phyloP scores from a whole-genome alignment of 2,888 invertebrate genomes.

The Ophion slaviceki region DNA sequence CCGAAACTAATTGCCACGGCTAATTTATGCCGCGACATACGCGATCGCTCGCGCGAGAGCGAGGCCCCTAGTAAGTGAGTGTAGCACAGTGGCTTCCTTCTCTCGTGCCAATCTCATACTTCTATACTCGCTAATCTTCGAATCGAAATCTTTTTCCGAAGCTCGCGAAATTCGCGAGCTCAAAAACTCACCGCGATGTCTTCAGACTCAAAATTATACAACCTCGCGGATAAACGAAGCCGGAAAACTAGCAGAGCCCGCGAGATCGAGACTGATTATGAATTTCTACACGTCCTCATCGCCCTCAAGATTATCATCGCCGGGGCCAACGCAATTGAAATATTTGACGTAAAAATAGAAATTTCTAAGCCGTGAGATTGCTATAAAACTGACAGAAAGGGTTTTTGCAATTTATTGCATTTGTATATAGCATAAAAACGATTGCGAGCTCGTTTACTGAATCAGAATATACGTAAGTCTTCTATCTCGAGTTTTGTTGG shows the following conservation, averaged over 20 bases:
- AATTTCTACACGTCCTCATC: slow-evolving; percentile 11
- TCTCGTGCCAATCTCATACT: slow-evolving; percentile 62
- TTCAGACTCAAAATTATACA: slow-evolving; percentile 51
- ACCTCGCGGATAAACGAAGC: slow-evolving; percentile 32
- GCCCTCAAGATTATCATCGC: slow-evolving; percentile 14
- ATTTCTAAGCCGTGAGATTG: not conserved
- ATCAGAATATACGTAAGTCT: not conserved
- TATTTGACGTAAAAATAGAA: not conserved
- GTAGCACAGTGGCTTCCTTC: slow-evolving; percentile 69
- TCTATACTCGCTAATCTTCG: slow-evolving; percentile 67
- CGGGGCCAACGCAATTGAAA: not conserved
- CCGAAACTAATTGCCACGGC: slow-evolving; percentile 83
- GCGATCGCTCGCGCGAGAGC: slow-evolving; percentile 55
- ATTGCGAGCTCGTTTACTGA: too few species aligned
- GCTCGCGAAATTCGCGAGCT: not conserved
- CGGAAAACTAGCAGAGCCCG: slow-evolving; percentile 51
- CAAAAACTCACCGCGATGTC: not conserved
- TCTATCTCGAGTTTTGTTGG: not conserved
- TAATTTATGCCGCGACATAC: slow-evolving; percentile 81
- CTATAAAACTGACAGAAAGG: not conserved
- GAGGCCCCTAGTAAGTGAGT: slow-evolving; percentile 4
- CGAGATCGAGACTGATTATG: not conserved
- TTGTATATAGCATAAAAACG: too few species aligned
- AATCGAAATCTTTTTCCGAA: slow-evolving; percentile 59
- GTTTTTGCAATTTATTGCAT: not conserved